Base-by-base conservation (phyloP, 2,797 vertebrate species). In the Astyanax mexicanus region DNA sequence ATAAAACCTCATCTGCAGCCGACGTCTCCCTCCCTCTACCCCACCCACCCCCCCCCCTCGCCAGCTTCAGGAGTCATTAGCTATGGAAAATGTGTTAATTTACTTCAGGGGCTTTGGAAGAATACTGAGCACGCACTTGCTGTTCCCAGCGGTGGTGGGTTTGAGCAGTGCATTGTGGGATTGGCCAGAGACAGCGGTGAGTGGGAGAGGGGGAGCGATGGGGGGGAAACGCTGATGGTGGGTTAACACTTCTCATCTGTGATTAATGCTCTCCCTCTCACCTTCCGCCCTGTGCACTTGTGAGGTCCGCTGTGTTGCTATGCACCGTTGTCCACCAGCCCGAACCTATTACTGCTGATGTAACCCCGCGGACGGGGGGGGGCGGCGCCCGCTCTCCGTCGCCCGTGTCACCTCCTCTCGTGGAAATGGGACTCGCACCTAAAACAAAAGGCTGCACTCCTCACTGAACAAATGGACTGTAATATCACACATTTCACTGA, bases 251-350 rank as follows among this genome's bases (percentile, higher is more conserved):
- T 64, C 60, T 72, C 57, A 74, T 74, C 71, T 40, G 54, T 80
- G 79, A 86, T 80, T 84, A 83, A 81, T 76, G 61, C 72, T 51
- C 55, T 62, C 8, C 35, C 21, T n/a, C 66, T 81, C 71, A 65
- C 79, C 72, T 75, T 67, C 58, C 27, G 61, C 75, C 49, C 45
- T 19, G 37, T 62, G 49, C 67, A 25, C 71, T 42, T 57, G 60
- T 55, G 69, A 81, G 80, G 72, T 75, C 82, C 65, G 38, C 29
- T 64, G 60, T 69, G 74, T 57, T 74, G 71, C 74, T 62, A 69
- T 52, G 38, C 45, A 57, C 37, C 60, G 6, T 15, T 57, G 65
- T 69, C 55, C 49, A 10, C 3, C 62, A 25, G 73, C 32, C 58
- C 38, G 66, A 74, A 66, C 61, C 55, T 54, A 61, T 61, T 62